Base-by-base conservation (phyloP, 1,140 invertebrate species). In the Euglossa dilemma region DNA sequence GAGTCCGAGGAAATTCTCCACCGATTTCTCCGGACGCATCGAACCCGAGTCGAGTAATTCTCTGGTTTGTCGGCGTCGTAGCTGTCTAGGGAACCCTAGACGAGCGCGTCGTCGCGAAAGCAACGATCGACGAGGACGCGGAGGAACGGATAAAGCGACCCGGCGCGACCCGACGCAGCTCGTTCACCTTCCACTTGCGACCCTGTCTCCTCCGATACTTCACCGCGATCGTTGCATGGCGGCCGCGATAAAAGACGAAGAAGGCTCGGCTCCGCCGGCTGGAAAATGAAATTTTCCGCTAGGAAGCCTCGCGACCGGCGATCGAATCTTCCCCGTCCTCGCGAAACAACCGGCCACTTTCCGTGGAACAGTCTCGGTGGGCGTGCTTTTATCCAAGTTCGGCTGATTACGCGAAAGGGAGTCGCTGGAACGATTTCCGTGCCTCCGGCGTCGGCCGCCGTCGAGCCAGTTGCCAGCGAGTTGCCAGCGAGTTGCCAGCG, bases 201-300 rank as follows among this genome's bases (percentile, higher is more conserved):
- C 16, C 66, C 12, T 2, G 12, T n/a, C n/a, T n/a, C 7, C 43
- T 14, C 18, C 59, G 71, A 81, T 75, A 59, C n/a, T 76, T 75
- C 28, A 82, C 72, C 43, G 18, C 18, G 20, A 16, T 47, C 50
- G 54, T 50, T 12, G 63, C 61, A 25, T 47, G 54, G 73, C 9
- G n/a, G 20, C 0, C 1, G 20, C 71, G 16, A 78, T 63, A 57
- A 83, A 69, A n/a, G 20, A 36, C 18, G 72, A 75, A 8, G 57
- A 72, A 59, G 47, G 25, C 25, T 20, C 20, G 36, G 36, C 23
- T 74, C 9, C 11, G 36, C 56, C 25, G 25, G 56, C 9, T 23
- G 81, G 45, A 78, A 83, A 83, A 77, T 78, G 74, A 78, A 77
- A 83, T 83, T 83, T 83, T 71, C 81, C 56, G 23, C 50, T 28